phyloP scores from a whole-genome alignment of 2,888 invertebrate genomes.

The Melinaea marsaeus region DNA sequence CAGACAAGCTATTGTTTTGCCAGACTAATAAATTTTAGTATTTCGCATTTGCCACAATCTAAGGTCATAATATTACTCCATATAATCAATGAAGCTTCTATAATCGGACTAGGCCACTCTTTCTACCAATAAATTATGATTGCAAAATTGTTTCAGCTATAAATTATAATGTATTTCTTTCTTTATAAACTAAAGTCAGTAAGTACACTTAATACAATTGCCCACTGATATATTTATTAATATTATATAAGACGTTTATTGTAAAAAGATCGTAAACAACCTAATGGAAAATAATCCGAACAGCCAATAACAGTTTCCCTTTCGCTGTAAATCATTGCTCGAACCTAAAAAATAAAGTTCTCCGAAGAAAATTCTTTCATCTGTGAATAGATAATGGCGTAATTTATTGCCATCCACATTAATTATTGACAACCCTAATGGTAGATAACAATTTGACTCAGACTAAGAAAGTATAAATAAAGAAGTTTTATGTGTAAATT shows the following conservation, averaged over 20 bases:
- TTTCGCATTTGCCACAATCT: conserved; percentile 24
- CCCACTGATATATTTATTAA: too few species aligned
- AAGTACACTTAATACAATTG: too few species aligned
- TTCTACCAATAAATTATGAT: background rate
- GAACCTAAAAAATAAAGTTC: conserved; percentile 5
- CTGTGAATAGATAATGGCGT: conserved; percentile 15
- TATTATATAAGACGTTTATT: too few species aligned
- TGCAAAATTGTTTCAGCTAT: background rate
- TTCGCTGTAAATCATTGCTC: background rate
- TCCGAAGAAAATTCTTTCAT: conserved; percentile 17
- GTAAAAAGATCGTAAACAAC: background rate
- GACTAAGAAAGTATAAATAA: conserved; percentile 57
- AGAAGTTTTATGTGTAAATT: conserved; percentile 41
- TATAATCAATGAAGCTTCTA: conserved; percentile 21
- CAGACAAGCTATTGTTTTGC: conserved; percentile 30
- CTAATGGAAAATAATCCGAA: background rate
- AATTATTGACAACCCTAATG: conserved; percentile 29
- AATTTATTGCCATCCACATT: conserved; percentile 19
- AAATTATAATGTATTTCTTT: background rate
- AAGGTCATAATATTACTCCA: conserved; percentile 21
- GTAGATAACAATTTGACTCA: conserved; percentile 34
- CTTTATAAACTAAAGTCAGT: background rate
- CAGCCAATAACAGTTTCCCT: conserved; percentile 4
- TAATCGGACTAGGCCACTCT: background rate
- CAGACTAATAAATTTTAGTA: conserved; percentile 31